Evolutionary conservation across 2,797 vertebrate genomes (phyloP).

Genomic region (Anomalospiza imberbis): DNA sequence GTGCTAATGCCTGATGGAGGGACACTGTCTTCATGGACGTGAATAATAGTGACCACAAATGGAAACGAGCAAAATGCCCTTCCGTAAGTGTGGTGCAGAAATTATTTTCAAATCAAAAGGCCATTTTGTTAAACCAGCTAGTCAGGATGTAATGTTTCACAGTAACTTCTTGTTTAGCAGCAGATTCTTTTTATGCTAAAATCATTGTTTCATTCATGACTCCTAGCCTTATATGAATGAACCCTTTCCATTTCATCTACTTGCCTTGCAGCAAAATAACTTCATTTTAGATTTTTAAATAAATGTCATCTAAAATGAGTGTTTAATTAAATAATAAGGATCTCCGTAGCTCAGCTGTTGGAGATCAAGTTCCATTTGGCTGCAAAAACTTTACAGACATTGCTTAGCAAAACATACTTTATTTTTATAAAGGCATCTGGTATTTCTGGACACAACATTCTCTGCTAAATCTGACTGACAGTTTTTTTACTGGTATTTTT

Average conservation of each 20-base stretch:
- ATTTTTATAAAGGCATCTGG: constrained; percentile 19
- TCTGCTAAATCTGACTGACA: not conserved
- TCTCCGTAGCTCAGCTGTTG: not conserved
- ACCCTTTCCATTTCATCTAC: constrained; percentile 18
- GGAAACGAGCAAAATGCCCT: not conserved
- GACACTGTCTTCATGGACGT: rapidly evolving
- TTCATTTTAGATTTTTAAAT: constrained; percentile 14
- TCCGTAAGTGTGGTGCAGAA: not conserved
- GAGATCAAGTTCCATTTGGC: constrained; percentile 7
- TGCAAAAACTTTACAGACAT: constrained; percentile 15
- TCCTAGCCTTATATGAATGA: not conserved
- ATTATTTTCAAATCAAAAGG: not conserved
- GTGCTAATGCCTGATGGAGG: not conserved
- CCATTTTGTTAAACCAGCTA: not conserved
- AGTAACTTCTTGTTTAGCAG: constrained; percentile 21
- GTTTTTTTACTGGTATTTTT: constrained; percentile 23
- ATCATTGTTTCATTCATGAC: not conserved
- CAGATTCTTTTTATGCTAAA: not conserved
- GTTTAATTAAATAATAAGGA: constrained; percentile 43
- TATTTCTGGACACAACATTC: not conserved
- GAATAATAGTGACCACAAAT: not conserved
- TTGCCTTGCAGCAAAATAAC: constrained; percentile 15
- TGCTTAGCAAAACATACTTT: constrained; percentile 19
- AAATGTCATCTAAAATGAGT: not conserved
- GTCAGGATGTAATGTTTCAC: not conserved